Conservation (phyloP, 2,888 invertebrate species). For the Slavum lentiscoides region DNA sequence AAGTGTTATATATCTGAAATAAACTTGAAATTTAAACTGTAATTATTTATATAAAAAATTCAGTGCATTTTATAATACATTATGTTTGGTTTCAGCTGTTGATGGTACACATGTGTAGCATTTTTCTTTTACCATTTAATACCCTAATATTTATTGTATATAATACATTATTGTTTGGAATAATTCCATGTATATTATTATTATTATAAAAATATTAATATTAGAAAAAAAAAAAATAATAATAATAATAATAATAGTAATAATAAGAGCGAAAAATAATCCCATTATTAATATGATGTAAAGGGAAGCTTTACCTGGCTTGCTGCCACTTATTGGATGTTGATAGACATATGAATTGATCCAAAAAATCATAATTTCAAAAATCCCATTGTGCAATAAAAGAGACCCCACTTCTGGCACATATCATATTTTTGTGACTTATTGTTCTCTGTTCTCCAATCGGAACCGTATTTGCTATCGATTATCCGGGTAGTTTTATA, state of each 20-base stretch:
- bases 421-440: slow-evolving; percentile 52
- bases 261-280: slow-evolving; percentile 28
- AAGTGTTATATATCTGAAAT: background rate
- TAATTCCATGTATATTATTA: slow-evolving; percentile 28
- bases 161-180: slow-evolving; percentile 37
- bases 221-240: slow-evolving; percentile 27
- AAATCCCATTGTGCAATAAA: slow-evolving; percentile 44
- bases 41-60: slow-evolving; percentile 1
- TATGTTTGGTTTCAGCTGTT: slow-evolving; percentile 19
- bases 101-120: background rate
- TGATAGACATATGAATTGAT: slow-evolving; percentile 53
- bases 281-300: slow-evolving; percentile 19
- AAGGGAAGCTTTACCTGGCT: slow-evolving; percentile 38
- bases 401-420: slow-evolving; percentile 45
- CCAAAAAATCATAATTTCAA: slow-evolving; percentile 50
- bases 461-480: slow-evolving; percentile 43
- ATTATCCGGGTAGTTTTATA: slow-evolving; percentile 46
- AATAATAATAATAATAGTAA: too few relatives aligned
- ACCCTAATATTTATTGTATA: slow-evolving; percentile 3
- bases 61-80: background rate
- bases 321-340: slow-evolving; percentile 48
- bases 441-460: slow-evolving; percentile 47
- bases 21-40: background rate
- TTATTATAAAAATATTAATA: slow-evolving; percentile 19
- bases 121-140: slow-evolving; percentile 20